A percentile compares a stretch with the other conserved stretches of the same genome.
Conservation (phyloP, 2,888 invertebrate genomes). For the Phaonia tiefii region DNA sequence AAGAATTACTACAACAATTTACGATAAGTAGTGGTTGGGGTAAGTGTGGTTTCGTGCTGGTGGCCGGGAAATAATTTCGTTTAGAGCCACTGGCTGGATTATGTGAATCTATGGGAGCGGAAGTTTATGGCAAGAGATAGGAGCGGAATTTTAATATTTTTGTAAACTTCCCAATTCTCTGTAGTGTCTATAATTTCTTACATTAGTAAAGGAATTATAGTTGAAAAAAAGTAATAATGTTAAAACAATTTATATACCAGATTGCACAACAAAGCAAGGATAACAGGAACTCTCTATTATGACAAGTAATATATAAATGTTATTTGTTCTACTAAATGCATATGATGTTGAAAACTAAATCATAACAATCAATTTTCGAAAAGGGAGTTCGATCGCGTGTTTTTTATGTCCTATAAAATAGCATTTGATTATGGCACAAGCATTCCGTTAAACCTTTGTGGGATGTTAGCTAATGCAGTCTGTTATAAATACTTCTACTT, state of each 20-base stretch:
- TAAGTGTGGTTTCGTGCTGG: conserved; percentile 42
- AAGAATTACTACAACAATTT: conserved; percentile 37
- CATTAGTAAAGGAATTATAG: conserved; percentile 59
- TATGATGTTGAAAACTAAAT: too few relatives aligned
- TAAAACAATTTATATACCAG: conserved; percentile 35
- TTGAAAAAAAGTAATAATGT: conserved; percentile 62
- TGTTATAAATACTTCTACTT: too few relatives aligned
- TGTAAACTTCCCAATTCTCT: not conserved
- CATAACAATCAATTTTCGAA: too few relatives aligned
- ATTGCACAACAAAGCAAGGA: conserved; percentile 38
- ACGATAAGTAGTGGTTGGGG: conserved; percentile 56
- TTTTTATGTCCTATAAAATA: too few relatives aligned
- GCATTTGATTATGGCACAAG: too few relatives aligned
- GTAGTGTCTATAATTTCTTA: not conserved
- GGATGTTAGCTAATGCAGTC: too few relatives aligned
- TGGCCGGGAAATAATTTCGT: conserved; percentile 10
- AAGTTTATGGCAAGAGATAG: not conserved
- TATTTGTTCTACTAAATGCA: too few relatives aligned
- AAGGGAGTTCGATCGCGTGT: too few relatives aligned
- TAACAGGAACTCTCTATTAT: not conserved
- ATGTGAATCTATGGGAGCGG: conserved; percentile 31
- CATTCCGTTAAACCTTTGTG: too few relatives aligned
- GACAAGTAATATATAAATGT: not conserved
- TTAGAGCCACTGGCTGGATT: conserved; percentile 46
- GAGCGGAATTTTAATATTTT: conserved; percentile 12